These are phyloP conservation scores for Sinodicranocentrus sp. DNA, from an alignment of 2,888 invertebrate species.

Conservation along the genomic window DNA sequence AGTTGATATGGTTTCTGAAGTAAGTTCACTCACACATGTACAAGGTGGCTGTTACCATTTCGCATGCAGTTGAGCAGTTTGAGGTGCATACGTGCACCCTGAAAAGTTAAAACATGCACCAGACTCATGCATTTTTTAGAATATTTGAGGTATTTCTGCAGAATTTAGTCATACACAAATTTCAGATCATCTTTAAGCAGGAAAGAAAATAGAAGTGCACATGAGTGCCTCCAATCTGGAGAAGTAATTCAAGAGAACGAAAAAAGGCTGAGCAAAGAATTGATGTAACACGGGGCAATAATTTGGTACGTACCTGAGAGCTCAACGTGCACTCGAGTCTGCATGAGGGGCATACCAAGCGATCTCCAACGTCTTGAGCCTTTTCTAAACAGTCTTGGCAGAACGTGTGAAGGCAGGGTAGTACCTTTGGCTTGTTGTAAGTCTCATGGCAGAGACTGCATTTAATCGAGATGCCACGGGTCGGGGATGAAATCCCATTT, in stretches of 20 bases:
- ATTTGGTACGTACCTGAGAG: slow-evolving; percentile 76
- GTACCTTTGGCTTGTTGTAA: slow-evolving; percentile 86
- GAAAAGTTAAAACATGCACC: too few species aligned
- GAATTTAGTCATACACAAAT: too few species aligned
- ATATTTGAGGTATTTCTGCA: too few species aligned
- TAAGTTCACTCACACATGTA: too few species aligned
- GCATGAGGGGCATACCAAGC: slow-evolving; percentile 87
- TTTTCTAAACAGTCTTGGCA: slow-evolving; percentile 90
- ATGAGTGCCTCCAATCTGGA: not conserved
- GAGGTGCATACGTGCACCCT: too few species aligned
- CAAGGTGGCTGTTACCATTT: too few species aligned
- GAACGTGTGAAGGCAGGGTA: slow-evolving; percentile 90
- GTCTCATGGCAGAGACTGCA: slow-evolving; percentile 88
- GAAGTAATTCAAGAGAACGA: not conserved
- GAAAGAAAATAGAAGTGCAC: not conserved
- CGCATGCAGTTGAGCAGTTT: too few species aligned
- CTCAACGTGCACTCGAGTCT: slow-evolving; percentile 80
- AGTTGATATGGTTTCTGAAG: too few species aligned
- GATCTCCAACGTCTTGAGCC: slow-evolving; percentile 82
- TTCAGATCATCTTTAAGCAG: too few species aligned
- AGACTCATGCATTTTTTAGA: too few species aligned
- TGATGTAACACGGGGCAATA: not conserved
- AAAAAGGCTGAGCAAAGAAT: not conserved
- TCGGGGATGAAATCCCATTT: slow-evolving; percentile 73
- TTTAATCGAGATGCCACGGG: slow-evolving; percentile 77